Percentiles rank a stretch among this genome's conserved stretches.
Conservation (phyloP, 1,140 invertebrate genomes). For the Drosophila kikkawai region DNA sequence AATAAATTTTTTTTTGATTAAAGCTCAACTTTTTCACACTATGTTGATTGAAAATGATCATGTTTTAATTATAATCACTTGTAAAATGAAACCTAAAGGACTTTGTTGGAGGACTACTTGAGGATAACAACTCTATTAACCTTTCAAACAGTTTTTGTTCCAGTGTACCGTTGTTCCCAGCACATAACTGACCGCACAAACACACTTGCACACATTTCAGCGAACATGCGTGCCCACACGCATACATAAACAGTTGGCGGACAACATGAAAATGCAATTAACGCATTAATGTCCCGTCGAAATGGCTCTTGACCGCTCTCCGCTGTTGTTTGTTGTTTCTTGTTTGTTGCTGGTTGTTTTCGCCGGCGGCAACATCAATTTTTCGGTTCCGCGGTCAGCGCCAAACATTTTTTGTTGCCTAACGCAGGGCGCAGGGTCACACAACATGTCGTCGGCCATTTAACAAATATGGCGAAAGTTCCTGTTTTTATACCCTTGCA, state of each 20-base stretch:
- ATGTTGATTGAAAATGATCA: too few species aligned
- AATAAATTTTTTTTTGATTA: not conserved
- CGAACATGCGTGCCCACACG: conserved; percentile 32
- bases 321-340: conserved; percentile 17
- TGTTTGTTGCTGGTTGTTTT: conserved; percentile 16
- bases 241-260: conserved; percentile 34
- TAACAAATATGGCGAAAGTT: conserved; percentile 37
- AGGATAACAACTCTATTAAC: not conserved
- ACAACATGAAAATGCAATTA: conserved; percentile 83
- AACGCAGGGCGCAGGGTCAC: conserved; percentile 24
- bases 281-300: conserved; percentile 76
- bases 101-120: not conserved
- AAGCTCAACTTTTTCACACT: not conserved
- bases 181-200: conserved; percentile 59
- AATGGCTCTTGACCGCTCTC: conserved; percentile 56
- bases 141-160: not conserved
- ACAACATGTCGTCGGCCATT: conserved; percentile 19
- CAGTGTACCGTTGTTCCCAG: conserved; percentile 18
- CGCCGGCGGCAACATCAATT: conserved; percentile 34
- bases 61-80: not conserved
- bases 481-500: too few species aligned
- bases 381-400: conserved; percentile 37
- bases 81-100: not conserved
- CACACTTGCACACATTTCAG: conserved; percentile 11
- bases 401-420: conserved; percentile 49